A percentile compares a stretch with the other conserved stretches of the same genome.
Conservation (phyloP, 2,113 vertebrate genomes). For the Hippocampus comes region DNA sequence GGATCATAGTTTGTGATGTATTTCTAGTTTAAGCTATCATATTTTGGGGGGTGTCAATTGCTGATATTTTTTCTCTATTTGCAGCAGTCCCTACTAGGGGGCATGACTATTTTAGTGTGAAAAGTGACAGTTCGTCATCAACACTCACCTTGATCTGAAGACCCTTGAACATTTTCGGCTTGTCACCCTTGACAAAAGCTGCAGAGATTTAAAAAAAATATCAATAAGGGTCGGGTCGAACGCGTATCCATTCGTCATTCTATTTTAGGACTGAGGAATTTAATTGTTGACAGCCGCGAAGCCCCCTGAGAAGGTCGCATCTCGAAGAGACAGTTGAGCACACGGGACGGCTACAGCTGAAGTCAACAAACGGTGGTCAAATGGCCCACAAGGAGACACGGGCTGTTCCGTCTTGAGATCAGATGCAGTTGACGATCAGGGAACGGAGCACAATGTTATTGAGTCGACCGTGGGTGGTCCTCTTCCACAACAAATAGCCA, state of each 20-base stretch:
- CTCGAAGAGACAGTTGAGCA: conserved; percentile 25
- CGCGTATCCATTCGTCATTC: conserved; percentile 16
- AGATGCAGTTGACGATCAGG: conserved; percentile 3
- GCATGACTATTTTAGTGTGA: not conserved
- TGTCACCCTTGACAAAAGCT: conserved; percentile 99
- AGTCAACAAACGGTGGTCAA: conserved; percentile 32
- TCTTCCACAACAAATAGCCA: not conserved
- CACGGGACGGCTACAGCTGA: conserved; percentile 34
- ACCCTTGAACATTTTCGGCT: conserved; percentile 97
- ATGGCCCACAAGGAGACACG: conserved; percentile 29
- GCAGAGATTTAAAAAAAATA: conserved; percentile 22
- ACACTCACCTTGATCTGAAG: conserved; percentile 91
- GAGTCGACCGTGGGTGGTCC: conserved; percentile 25
- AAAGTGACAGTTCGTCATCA: not conserved
- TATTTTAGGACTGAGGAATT: conserved; percentile 5
- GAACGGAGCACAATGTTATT: conserved; percentile 21
- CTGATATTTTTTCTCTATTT: not conserved
- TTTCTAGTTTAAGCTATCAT: no score
- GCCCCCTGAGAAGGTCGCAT: conserved; percentile 25
- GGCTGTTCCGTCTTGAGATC: not conserved
- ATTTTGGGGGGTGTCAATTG: not conserved
- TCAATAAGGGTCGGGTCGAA: conserved; percentile 12
- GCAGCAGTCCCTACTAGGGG: not conserved
- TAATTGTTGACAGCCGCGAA: conserved; percentile 38
- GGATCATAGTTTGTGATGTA: no score